Conservation (phyloP, 2,888 invertebrate species). For the Meloe dianella region DNA sequence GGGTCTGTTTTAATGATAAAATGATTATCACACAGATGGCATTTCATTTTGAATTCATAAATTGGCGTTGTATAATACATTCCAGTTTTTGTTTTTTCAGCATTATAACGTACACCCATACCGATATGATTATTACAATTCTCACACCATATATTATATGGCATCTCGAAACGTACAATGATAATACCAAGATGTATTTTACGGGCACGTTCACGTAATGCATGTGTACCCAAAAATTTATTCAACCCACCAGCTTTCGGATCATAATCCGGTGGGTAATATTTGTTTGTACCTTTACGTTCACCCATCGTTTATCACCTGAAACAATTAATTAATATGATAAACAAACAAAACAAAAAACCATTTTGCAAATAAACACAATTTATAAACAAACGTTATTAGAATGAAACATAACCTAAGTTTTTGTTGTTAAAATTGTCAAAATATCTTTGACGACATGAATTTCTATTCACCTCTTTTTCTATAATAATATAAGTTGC, state of each 20-base stretch:
- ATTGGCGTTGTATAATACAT: slow-evolving; percentile 99
- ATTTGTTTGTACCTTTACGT: slow-evolving; percentile 95
- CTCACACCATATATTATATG: slow-evolving; percentile 99
- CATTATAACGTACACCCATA: slow-evolving; percentile 98
- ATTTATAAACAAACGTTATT: not conserved
- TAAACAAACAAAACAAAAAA: not conserved
- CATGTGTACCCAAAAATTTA: slow-evolving; percentile 93
- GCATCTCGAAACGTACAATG: slow-evolving; percentile 98
- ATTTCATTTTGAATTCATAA: slow-evolving; percentile 99
- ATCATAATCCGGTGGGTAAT: slow-evolving; percentile 99
- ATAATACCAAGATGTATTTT: slow-evolving; percentile 95
- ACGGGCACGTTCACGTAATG: slow-evolving; percentile 92
- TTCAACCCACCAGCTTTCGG: slow-evolving; percentile 94
- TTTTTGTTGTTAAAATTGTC: not conserved
- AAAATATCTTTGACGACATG: too few species aligned
- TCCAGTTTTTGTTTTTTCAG: slow-evolving; percentile 90
- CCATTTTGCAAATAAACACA: too few species aligned
- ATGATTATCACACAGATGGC: slow-evolving; percentile 96
- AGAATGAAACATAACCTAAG: not conserved
- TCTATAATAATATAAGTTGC: too few species aligned
- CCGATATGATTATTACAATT: slow-evolving; percentile 98
- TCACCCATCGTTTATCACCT: slow-evolving; percentile 80
- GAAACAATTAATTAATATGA: not conserved
- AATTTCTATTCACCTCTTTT: too few species aligned
- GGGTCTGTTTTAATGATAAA: slow-evolving; percentile 99